Conservation (phyloP, 2,888 invertebrate species). For the Lordiphosa fenestrarum region DNA sequence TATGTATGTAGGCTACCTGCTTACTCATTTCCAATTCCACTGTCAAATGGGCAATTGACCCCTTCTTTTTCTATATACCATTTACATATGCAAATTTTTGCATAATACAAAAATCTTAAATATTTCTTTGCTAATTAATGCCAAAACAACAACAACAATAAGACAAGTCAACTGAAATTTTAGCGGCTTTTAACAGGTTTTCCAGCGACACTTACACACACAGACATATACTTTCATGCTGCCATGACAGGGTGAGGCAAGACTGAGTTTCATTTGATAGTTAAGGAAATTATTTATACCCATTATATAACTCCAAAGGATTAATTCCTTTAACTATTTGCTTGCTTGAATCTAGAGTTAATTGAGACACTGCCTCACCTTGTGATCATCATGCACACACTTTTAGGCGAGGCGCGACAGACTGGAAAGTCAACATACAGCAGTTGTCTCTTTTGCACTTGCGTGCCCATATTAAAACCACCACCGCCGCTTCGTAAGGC, state of each 20-base stretch:
- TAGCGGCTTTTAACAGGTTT: slow-evolving; percentile 74
- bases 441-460: slow-evolving; percentile 46
- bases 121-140: slow-evolving; percentile 70
- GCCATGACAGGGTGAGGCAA: no score
- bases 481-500: slow-evolving; percentile 48
- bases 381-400: slow-evolving; percentile 22
- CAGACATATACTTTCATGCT: neutral
- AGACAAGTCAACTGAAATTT: slow-evolving; percentile 56
- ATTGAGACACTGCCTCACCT: no score
- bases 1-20: slow-evolving; percentile 14
- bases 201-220: slow-evolving; percentile 59
- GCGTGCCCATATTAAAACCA: slow-evolving; percentile 20
- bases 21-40: slow-evolving; percentile 45
- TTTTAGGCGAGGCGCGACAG: slow-evolving; percentile 61
- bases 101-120: slow-evolving; percentile 70
- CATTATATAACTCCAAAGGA: no score
- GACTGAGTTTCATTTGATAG: no score
- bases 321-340: no score
- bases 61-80: neutral
- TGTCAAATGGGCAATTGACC: slow-evolving; percentile 25
- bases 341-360: no score
- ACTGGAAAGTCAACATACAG: slow-evolving; percentile 53
- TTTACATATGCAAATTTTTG: slow-evolving; percentile 44
- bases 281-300: no score
- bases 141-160: slow-evolving; percentile 60